Conservation (phyloP, 2,797 vertebrate species). For the Chelmon rostratus region DNA sequence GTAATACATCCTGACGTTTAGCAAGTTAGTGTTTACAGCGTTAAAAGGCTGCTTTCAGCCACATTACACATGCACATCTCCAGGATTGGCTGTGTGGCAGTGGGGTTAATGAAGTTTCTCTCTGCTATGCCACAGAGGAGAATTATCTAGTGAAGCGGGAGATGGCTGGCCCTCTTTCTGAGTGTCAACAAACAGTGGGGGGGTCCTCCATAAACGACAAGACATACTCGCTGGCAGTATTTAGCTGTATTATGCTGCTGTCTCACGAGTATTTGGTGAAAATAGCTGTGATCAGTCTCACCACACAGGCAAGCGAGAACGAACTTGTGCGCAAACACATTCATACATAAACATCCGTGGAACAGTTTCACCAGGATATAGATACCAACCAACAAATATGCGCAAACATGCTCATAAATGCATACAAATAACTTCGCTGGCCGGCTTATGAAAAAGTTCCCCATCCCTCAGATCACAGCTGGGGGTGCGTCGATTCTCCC, state of each 20-base stretch:
- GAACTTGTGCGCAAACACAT: slow-evolving; percentile 9
- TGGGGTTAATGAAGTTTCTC: slow-evolving; percentile 89
- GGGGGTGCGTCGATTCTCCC: slow-evolving; percentile 65
- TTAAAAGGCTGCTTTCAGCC: slow-evolving; percentile 88
- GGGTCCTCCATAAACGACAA: slow-evolving; percentile 60
- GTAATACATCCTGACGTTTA: slow-evolving; percentile 82
- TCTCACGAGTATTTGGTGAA: slow-evolving; percentile 56
- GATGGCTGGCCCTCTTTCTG: slow-evolving; percentile 76
- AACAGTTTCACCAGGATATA: slow-evolving; percentile 13
- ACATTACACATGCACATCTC: slow-evolving; percentile 87
- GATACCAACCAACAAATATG: slow-evolving; percentile 30
- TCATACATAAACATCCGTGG: slow-evolving; percentile 29
- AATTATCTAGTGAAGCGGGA: slow-evolving; percentile 84
- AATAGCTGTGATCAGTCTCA: slow-evolving; percentile 49
- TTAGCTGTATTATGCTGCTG: slow-evolving; percentile 55
- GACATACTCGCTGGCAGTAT: slow-evolving; percentile 44
- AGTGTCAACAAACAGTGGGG: slow-evolving; percentile 81
- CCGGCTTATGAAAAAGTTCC: slow-evolving; percentile 58
- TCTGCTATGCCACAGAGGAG: slow-evolving; percentile 78
- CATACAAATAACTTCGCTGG: slow-evolving; percentile 61
- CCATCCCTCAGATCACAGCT: slow-evolving; percentile 76
- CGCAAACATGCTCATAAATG: slow-evolving; percentile 47
- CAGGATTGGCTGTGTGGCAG: slow-evolving; percentile 81
- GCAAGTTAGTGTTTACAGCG: slow-evolving; percentile 82
- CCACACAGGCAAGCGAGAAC: slow-evolving; percentile 36